phyloP scores from a whole-genome alignment of 2,888 invertebrate species.

The Mythimna loreyi region DNA sequence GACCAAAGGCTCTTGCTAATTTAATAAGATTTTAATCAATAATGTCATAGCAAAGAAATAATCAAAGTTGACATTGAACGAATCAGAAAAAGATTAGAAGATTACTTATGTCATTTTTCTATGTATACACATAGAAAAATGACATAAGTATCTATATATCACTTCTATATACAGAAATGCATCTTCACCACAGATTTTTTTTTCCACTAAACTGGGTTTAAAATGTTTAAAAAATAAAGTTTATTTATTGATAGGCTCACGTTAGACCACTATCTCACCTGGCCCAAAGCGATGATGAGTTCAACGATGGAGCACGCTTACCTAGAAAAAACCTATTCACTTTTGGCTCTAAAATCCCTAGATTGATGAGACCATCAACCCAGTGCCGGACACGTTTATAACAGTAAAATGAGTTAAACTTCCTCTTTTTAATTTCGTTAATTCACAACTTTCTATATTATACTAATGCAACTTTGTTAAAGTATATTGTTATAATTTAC shows the following conservation, averaged over 20 bases:
- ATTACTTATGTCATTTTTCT: not conserved
- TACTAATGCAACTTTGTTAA: too few species aligned
- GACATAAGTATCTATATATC: not conserved
- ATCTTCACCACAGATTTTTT: not conserved
- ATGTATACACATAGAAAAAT: not conserved
- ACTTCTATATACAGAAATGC: not conserved
- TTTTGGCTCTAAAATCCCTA: too few species aligned
- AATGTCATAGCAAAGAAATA: not conserved
- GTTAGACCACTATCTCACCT: too few species aligned
- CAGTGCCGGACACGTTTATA: not conserved
- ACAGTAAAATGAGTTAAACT: not conserved
- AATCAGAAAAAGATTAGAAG: slow-evolving; percentile 6
- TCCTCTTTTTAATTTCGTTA: too few species aligned
- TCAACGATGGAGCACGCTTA: too few species aligned
- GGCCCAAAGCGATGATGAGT: too few species aligned
- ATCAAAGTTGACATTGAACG: not conserved
- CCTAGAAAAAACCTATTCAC: too few species aligned
- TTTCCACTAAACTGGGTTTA: not conserved
- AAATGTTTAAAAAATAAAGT: not conserved
- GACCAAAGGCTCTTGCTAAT: not conserved
- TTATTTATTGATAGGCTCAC: too few species aligned
- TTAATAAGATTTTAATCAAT: slow-evolving; percentile 8
- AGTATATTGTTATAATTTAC: too few species aligned
- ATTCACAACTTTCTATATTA: too few species aligned
- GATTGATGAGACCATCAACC: not conserved